These are phyloP conservation scores for Catharus ustulatus DNA, from an alignment of 2,797 vertebrate species.

Conservation along the genomic window DNA sequence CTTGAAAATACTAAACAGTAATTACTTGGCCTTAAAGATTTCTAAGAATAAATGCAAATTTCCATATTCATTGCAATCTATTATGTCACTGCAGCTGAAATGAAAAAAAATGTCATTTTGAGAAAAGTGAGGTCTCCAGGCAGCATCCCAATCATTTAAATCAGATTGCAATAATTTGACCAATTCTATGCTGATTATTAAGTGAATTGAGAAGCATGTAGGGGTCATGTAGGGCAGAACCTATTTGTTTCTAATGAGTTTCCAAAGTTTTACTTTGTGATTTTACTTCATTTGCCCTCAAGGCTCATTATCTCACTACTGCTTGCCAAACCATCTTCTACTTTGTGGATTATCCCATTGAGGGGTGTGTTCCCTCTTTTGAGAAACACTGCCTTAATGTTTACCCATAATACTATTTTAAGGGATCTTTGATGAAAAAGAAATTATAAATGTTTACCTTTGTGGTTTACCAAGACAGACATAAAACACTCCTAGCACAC, in stretches of 20 bases:
- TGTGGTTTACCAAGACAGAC: background rate
- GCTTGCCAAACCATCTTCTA: background rate
- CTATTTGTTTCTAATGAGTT: background rate
- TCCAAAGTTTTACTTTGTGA: background rate
- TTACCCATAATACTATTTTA: background rate
- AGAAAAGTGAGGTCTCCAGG: background rate
- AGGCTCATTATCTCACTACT: background rate
- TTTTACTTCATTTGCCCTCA: background rate
- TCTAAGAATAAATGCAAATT: conserved; percentile 1
- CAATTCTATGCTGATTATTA: background rate
- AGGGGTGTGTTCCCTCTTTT: background rate
- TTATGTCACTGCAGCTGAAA: background rate
- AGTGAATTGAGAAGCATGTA: background rate
- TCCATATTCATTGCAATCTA: background rate
- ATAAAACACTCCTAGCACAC: background rate
- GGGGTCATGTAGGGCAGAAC: background rate
- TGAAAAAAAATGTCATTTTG: background rate
- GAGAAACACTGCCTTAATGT: background rate
- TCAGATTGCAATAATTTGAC: background rate
- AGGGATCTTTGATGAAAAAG: background rate
- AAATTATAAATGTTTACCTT: background rate
- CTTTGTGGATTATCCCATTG: background rate
- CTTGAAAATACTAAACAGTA: background rate
- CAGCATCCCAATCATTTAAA: background rate
- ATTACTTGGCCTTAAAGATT: background rate